Base-by-base conservation (phyloP, 2,113 vertebrate genomes). In the Trachemys scripta region DNA sequence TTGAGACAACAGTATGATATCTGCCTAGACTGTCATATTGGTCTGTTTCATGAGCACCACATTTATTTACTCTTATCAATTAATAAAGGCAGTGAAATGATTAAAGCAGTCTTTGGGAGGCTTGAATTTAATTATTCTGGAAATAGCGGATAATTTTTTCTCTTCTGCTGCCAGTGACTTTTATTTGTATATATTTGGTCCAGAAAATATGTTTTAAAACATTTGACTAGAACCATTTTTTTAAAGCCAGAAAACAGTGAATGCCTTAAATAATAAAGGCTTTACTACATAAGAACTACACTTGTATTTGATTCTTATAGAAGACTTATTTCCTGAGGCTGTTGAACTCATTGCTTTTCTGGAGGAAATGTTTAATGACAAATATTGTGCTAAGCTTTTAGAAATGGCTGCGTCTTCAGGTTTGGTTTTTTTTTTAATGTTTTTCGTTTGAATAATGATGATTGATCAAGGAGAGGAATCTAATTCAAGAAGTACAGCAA, bases 131-230 rank as follows among this genome's bases (percentile, higher is more conserved):
- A 13, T 79, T 78, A 51, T 11, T 56, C 88, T 85, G 80, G 19
- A 20, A 65, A 81, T 69, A 31, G 42, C 81, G 29, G 82, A 35
- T 45, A 92, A 72, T 20, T 31, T 87, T 24, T 84, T 84, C 29
- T 86, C 88, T 80, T 22, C 20, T 76, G 92, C 82, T 91, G 62
- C 6, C 42, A 20, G 16, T 78, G 65, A 19, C 38, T 89, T 12
- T 84, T 76, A n/a, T 95, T 93, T 90, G 42, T 56, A 9, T 82
- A 25, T 45, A 12, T 83, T 93, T 93, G 80, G 95, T 59, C 38
- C 80, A 57, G 82, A 69, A 45, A 45, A 45, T 38, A 17, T 31
- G 25, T 53, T 81, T 57, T 56, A 94, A 87, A 16, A 24, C 9
- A 5, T 89, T 69, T 69, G 10, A 1, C 35, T 90, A 56, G 35